These are phyloP conservation scores for Empidonax traillii DNA, from an alignment of 2,113 vertebrate genomes.

Conservation along the genomic window DNA sequence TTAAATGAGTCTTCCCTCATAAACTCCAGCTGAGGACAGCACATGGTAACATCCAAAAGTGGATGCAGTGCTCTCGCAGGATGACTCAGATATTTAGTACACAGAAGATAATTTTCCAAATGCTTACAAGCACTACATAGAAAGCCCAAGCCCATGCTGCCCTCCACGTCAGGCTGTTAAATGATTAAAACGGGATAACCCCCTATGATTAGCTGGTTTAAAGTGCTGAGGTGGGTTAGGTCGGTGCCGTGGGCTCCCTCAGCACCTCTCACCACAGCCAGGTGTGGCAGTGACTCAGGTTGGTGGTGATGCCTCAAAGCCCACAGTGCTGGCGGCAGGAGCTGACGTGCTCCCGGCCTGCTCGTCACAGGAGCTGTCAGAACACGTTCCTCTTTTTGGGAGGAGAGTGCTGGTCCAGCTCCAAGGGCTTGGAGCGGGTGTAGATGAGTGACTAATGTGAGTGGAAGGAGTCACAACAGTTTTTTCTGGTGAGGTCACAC, in stretches of 20 bases:
- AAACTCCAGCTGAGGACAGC: background rate
- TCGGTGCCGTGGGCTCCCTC: background rate
- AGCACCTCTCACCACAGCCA: background rate
- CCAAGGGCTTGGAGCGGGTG: rapidly evolving
- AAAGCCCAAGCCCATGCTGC: rapidly evolving
- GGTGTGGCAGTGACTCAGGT: background rate
- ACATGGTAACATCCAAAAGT: too few relatives aligned
- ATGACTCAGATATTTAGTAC: background rate
- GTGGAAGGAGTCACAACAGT: background rate
- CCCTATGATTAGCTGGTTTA: background rate
- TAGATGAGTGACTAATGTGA: rapidly evolving
- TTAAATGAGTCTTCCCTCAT: background rate
- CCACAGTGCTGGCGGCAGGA: background rate
- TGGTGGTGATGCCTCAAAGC: background rate
- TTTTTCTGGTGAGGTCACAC: background rate
- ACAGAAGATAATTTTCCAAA: background rate
- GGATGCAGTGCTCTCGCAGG: background rate
- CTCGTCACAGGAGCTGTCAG: rapidly evolving
- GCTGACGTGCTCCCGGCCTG: background rate
- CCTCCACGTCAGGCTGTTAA: too few relatives aligned
- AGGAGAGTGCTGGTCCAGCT: background rate
- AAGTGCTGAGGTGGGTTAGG: background rate
- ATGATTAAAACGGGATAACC: rapidly evolving
- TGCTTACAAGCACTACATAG: too few relatives aligned
- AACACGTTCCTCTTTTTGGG: rapidly evolving